Evolutionary conservation across 2,113 vertebrate species (phyloP).

Genomic region (Rhinolophus ferrumequinum): DNA sequence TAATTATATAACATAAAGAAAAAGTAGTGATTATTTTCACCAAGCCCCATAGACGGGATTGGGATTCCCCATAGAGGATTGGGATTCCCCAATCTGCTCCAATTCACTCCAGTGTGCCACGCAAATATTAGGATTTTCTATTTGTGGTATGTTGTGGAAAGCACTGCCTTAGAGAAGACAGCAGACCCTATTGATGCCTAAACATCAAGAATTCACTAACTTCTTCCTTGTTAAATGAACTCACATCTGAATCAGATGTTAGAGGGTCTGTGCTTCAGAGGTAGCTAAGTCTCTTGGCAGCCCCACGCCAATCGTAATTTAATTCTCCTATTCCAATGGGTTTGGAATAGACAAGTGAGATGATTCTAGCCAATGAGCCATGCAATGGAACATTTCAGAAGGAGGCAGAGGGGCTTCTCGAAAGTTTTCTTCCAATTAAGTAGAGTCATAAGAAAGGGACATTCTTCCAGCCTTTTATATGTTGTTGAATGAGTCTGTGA

Average conservation of each 20-base stretch:
- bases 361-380: neutral
- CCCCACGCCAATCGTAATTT: neutral
- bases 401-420: neutral
- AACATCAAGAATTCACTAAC: neutral
- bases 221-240: neutral
- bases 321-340: neutral
- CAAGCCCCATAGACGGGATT: neutral
- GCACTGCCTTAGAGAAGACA: neutral
- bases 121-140: neutral
- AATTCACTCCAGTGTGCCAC: neutral
- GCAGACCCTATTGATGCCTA: neutral
- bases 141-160: neutral
- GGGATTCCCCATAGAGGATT: neutral
- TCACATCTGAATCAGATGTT: constrained; percentile 14
- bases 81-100: neutral
- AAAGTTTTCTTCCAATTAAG: constrained; percentile 19
- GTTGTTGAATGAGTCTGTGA: neutral
- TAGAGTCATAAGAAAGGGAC: neutral
- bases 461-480: neutral
- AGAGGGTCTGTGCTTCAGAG: neutral
- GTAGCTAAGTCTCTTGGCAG: neutral
- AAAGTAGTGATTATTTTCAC: constrained; percentile 3
- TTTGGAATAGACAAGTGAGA: neutral
- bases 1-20: neutral
- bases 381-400: neutral